These are phyloP conservation scores for Arrhamphus sclerolepis DNA, from an alignment of 2,797 vertebrate species.

Conservation along the genomic window DNA sequence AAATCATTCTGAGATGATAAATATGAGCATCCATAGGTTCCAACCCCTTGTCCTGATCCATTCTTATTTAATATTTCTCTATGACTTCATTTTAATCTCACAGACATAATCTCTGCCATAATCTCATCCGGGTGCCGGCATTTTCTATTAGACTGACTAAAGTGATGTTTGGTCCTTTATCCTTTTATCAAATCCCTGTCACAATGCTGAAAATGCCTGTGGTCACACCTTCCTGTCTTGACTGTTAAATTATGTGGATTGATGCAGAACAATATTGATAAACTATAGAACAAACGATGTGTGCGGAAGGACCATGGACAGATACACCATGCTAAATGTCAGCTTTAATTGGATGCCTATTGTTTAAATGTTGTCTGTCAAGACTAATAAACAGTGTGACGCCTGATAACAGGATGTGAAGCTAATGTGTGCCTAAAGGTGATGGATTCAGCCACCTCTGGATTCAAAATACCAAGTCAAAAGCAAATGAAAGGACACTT, in stretches of 20 bases:
- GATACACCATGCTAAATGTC: constrained; percentile 65
- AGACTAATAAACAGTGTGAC: constrained; percentile 53
- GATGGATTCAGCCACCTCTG: constrained; percentile 42
- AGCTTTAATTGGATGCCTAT: constrained; percentile 66
- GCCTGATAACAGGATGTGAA: constrained; percentile 51
- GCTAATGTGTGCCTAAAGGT: constrained; percentile 40
- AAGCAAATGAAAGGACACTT: constrained; percentile 48
- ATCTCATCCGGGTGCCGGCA: constrained; percentile 38
- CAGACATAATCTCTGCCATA: constrained; percentile 40
- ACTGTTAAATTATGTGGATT: constrained; percentile 46
- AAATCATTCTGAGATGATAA: constrained; percentile 32
- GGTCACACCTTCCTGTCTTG: constrained; percentile 29
- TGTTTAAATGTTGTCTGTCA: constrained; percentile 52
- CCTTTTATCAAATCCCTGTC: constrained; percentile 35
- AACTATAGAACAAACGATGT: constrained; percentile 35
- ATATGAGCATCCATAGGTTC: constrained; percentile 10
- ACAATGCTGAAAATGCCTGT: constrained; percentile 44
- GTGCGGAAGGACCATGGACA: constrained; percentile 40
- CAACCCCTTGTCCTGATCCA: constrained; percentile 23
- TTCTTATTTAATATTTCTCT: constrained; percentile 53
- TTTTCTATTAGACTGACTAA: constrained; percentile 44
- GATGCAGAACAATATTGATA: constrained; percentile 41
- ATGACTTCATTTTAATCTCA: constrained; percentile 33
- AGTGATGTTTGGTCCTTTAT: constrained; percentile 47
- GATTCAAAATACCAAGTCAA: constrained; percentile 36